Conservation (phyloP, 2,888 invertebrate species). For the Periphyllus acericola region DNA sequence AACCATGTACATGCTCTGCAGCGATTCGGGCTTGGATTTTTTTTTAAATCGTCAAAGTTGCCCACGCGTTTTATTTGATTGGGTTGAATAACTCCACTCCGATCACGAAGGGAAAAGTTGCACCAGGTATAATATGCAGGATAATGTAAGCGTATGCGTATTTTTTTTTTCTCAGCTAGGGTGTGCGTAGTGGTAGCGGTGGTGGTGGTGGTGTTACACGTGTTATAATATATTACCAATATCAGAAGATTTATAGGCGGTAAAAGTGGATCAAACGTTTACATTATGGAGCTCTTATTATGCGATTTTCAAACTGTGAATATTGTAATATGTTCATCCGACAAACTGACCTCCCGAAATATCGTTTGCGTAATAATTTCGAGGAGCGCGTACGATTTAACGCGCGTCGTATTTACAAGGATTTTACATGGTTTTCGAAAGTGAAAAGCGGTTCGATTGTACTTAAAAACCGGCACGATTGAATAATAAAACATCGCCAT, state of each 20-base stretch:
- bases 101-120: constrained; percentile 8
- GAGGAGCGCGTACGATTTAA: neutral
- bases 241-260: neutral
- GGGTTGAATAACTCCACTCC: constrained; percentile 11
- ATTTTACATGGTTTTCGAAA: constrained; percentile 27
- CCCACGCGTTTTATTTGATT: constrained; percentile 40
- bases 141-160: no score
- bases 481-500: neutral
- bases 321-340: neutral
- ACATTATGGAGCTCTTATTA: neutral
- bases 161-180: neutral
- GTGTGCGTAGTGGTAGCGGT: neutral
- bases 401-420: neutral
- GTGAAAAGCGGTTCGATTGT: constrained; percentile 13
- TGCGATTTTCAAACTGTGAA: neutral
- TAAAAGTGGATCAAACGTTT: neutral
- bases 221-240: neutral
- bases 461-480: neutral
- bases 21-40: constrained; percentile 5
- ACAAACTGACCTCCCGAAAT: neutral
- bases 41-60: constrained; percentile 25
- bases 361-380: neutral
- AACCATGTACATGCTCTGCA: neutral
- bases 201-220: neutral
- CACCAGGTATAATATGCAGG: neutral